Evolutionary conservation across 2,113 vertebrate genomes (phyloP), one percentile per base, ranked within the genome.

Genomic region (Clarias batrachus): DNA sequence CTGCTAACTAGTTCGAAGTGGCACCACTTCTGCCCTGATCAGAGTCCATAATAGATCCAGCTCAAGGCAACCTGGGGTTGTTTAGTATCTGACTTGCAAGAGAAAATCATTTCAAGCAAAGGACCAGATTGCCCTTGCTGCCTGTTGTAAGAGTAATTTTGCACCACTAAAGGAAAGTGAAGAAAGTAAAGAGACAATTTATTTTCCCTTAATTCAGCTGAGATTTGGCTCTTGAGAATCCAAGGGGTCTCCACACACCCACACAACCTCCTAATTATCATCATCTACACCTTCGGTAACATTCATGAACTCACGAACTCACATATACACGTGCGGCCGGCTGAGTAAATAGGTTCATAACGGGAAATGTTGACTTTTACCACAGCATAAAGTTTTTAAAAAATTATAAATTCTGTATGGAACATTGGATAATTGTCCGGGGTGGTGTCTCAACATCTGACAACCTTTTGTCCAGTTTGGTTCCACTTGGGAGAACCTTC

Each of bases 1-100:
- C 56, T 14, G 73, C 41, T 52, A 89, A 88, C 63, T 59, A 78
- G 57, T 33, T 84, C 48, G 74, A 76, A 62, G 12, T 52, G 73
- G 41, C 23, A 16, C n/a, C 52, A 81, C 13, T 27, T 70, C 57
- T 11, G 25, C 27, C 27, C 68, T 37, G 73, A 77, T 14, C 10
- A 56, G 57, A 70, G 87, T 70, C 71, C 54, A 81, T 16, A 68
- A n/a, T 2, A 33, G 33, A 3, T 73, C 19, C 10, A 23, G 10
- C 7, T 37, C 7, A 37, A 30, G 16, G 66, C 66, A 33, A 33
- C 66, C 25, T 65, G 25, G 63, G 27, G 25, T 65, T 65, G 10
- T 65, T 65, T 68, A 68, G 27, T 30, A 13, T 30, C n/a, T 30
- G 13, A 68, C 65, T 68, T 30, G 30, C 27, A 68, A 16, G n/a